phyloP scores from a whole-genome alignment of 2,113 vertebrate species.

The Psittacula cyanocephala region DNA sequence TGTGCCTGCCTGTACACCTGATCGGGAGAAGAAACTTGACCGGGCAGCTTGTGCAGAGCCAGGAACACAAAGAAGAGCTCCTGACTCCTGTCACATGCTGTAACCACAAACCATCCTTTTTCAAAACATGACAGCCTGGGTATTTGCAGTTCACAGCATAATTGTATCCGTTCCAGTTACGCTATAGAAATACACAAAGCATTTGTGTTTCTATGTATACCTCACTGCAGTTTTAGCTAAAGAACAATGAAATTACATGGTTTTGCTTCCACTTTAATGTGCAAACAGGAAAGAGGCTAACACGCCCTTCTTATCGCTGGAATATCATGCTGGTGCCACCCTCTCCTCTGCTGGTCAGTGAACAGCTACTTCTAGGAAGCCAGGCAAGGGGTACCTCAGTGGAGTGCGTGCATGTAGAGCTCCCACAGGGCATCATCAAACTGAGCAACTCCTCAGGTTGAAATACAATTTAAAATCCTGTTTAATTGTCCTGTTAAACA shows the following conservation, averaged over 20 bases:
- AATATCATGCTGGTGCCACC: background rate
- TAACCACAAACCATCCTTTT: background rate
- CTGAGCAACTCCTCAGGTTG: background rate
- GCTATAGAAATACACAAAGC: background rate
- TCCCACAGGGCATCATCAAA: background rate
- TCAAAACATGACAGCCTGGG: background rate
- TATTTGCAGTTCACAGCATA: background rate
- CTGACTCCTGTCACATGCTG: background rate
- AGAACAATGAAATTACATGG: background rate
- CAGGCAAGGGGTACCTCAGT: background rate
- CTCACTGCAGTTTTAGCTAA: background rate
- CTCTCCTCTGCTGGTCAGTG: background rate
- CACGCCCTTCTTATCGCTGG: background rate
- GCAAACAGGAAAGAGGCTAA: background rate
- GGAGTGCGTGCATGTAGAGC: fast-evolving
- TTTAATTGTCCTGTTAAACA: background rate
- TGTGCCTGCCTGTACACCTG: background rate
- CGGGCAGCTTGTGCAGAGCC: background rate
- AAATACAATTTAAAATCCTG: background rate
- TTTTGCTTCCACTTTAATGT: background rate
- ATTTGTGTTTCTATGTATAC: background rate
- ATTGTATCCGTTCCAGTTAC: background rate
- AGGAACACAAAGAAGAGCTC: background rate
- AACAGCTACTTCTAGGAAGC: background rate
- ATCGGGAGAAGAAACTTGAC: background rate